Evolutionary conservation across 1,140 invertebrate species (phyloP).

Genomic region (Araneus ventricosus): DNA sequence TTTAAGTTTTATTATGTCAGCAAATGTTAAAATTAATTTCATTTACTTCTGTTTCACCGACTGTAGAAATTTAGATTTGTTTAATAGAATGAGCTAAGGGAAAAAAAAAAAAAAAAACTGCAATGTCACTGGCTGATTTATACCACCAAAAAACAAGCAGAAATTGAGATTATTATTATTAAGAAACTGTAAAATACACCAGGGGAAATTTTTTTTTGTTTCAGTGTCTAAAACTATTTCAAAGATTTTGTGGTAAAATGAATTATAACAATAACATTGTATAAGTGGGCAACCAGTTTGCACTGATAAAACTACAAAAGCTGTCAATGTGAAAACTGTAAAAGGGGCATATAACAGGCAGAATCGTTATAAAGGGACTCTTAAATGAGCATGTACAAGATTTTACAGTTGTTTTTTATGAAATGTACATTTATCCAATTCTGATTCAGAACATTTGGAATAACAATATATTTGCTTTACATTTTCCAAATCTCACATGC

Average conservation of each 20-base stretch:
- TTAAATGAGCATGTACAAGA: slow-evolving; percentile 44
- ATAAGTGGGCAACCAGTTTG: background rate
- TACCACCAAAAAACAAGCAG: background rate
- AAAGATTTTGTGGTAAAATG: slow-evolving; percentile 7
- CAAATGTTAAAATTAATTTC: too few relatives aligned
- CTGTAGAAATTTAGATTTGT: too few relatives aligned
- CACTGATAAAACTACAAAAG: slow-evolving; percentile 22
- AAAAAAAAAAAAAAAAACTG: too few relatives aligned
- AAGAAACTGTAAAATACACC: background rate
- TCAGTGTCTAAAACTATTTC: slow-evolving; percentile 17
- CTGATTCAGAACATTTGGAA: slow-evolving; percentile 69
- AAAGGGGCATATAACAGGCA: slow-evolving; percentile 37
- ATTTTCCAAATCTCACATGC: slow-evolving; percentile 19
- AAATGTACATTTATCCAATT: slow-evolving; percentile 56
- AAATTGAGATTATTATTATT: background rate
- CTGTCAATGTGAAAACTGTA: slow-evolving; percentile 32
- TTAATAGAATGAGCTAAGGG: too few relatives aligned
- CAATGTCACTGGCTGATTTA: background rate
- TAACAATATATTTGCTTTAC: slow-evolving; percentile 20
- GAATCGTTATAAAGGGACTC: slow-evolving; percentile 30
- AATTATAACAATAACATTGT: slow-evolving; percentile 6
- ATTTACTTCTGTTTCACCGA: too few relatives aligned
- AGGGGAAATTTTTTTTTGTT: background rate
- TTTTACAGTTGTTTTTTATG: slow-evolving; percentile 51
- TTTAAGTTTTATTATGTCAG: too few relatives aligned